These are phyloP conservation scores for Tricholaema leucomelas DNA, from an alignment of 2,113 vertebrate species.

Conservation along the genomic window DNA sequence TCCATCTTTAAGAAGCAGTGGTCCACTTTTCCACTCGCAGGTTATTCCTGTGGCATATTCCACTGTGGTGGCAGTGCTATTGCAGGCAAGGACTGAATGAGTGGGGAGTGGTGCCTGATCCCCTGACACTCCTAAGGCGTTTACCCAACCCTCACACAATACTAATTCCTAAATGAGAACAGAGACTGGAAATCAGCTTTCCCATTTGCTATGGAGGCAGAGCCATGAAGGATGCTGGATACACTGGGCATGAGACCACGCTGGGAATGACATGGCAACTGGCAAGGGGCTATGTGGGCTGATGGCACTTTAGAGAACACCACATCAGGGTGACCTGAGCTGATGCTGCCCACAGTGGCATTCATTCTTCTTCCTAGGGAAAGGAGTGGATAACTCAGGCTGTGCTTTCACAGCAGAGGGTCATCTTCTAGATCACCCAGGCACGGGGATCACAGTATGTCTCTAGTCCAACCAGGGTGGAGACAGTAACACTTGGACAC, in stretches of 20 bases:
- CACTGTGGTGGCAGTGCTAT: background rate
- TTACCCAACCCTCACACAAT: rapidly evolving
- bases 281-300: rapidly evolving
- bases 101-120: rapidly evolving
- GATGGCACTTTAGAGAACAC: rapidly evolving
- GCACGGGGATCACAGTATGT: rapidly evolving
- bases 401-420: background rate
- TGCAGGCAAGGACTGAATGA: background rate
- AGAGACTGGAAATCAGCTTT: background rate
- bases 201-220: background rate
- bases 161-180: background rate
- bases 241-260: background rate
- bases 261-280: rapidly evolving
- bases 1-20: background rate
- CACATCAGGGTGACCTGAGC: background rate
- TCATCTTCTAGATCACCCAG: background rate
- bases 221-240: background rate
- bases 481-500: background rate
- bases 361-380: background rate
- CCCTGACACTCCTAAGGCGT: rapidly evolving
- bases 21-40: background rate
- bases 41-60: background rate
- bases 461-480: background rate
- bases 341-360: background rate
- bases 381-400: background rate